These are phyloP conservation scores for Prorops nasuta DNA, from an alignment of 1,140 invertebrate genomes.

Conservation along the genomic window DNA sequence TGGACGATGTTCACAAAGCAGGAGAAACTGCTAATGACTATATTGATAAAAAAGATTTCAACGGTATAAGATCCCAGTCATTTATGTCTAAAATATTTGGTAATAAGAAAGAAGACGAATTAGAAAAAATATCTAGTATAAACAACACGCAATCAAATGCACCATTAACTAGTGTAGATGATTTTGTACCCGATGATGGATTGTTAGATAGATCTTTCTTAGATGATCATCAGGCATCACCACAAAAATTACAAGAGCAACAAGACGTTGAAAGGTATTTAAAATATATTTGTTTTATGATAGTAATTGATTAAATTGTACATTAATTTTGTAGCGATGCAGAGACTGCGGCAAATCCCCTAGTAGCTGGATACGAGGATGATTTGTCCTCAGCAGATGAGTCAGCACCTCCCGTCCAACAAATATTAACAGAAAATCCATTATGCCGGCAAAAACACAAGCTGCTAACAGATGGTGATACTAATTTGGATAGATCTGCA, in stretches of 20 bases:
- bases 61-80: constrained; percentile 29
- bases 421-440: constrained; percentile 49
- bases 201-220: constrained; percentile 78
- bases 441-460: constrained; percentile 51
- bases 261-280: constrained; percentile 65
- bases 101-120: constrained; percentile 40
- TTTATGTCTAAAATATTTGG: constrained; percentile 53
- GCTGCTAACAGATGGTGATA: constrained; percentile 24
- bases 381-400: constrained; percentile 76
- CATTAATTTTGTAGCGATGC: constrained; percentile 65
- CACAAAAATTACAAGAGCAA: constrained; percentile 52
- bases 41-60: constrained; percentile 29
- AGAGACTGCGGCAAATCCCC: constrained; percentile 73
- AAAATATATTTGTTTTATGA: constrained; percentile 11
- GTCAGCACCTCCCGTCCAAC: constrained; percentile 32
- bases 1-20: constrained; percentile 12
- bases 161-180: constrained; percentile 69
- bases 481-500: neutral
- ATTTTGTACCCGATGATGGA: constrained; percentile 82
- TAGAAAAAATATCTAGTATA: constrained; percentile 23
- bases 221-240: constrained; percentile 64
- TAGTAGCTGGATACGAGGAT: constrained; percentile 84
- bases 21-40: constrained; percentile 21
- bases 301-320: constrained; percentile 13
- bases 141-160: constrained; percentile 19